Evolutionary conservation across 2,888 invertebrate genomes (phyloP).

Genomic region (Myopa tessellatipennis): DNA sequence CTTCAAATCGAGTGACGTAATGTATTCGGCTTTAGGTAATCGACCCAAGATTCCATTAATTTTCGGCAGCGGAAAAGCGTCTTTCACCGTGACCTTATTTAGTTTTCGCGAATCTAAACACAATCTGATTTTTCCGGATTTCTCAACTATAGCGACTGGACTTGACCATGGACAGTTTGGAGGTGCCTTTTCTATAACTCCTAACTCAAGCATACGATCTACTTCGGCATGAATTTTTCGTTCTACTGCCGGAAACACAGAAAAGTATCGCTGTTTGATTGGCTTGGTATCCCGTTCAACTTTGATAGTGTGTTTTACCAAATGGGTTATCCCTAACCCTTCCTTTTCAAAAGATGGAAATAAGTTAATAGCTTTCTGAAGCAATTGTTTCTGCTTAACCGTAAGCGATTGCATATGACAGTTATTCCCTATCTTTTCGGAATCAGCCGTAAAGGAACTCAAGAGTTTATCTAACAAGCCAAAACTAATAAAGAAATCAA

Average conservation of each 20-base stretch:
- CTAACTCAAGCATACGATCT: constrained; percentile 51
- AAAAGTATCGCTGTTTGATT: constrained; percentile 43
- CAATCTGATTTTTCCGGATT: constrained; percentile 49
- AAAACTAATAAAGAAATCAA: constrained; percentile 41
- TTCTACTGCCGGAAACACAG: constrained; percentile 43
- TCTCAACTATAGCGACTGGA: constrained; percentile 52
- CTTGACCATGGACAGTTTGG: constrained; percentile 53
- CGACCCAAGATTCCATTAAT: constrained; percentile 40
- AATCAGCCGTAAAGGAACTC: neutral
- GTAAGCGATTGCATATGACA: neutral
- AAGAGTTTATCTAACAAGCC: constrained; percentile 30
- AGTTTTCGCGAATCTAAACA: constrained; percentile 54
- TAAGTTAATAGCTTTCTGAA: constrained; percentile 1
- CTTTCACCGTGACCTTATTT: constrained; percentile 50
- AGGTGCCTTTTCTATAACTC: too few relatives aligned
- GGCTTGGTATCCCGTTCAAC: constrained; percentile 34
- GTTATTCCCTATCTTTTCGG: neutral
- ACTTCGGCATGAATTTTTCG: constrained; percentile 48
- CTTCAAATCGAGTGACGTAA: constrained; percentile 39
- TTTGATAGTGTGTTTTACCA: constrained; percentile 43
- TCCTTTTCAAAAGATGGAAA: constrained; percentile 40
- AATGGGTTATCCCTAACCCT: constrained; percentile 42
- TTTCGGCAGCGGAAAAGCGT: constrained; percentile 42
- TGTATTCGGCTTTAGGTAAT: constrained; percentile 36
- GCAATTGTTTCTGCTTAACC: neutral